Evolutionary conservation across 2,888 invertebrate species (phyloP), one percentile per base, ranked within the genome.

Genomic region (Dilophus febrilis): DNA sequence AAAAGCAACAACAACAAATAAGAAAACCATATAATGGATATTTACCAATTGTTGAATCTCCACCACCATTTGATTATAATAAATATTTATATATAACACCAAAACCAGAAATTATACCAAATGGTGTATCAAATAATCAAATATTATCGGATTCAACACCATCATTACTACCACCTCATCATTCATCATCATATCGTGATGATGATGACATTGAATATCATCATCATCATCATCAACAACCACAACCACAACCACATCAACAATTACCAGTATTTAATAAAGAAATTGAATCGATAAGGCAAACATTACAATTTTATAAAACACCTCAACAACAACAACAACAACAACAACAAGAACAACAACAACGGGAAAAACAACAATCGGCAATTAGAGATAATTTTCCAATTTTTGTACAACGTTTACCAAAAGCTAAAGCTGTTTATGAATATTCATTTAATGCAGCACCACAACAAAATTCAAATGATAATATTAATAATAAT

Each of bases 371-470:
- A n/a, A 33, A 35, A 22, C 16, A 29, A 26, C 53, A 54, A 14
- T 54, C 57, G 40, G n/a, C n/a, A n/a, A n/a, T n/a, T n/a, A n/a
- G n/a, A n/a, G 68, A 42, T 54, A 57, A 44, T 59, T 59, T 40
- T 26, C 35, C 27, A 27, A 33, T 27, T 17, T 22, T 22, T 26
- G 30, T 33, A 35, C 19, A 34, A 18, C 52, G 54, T 14, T 55
- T 57, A 41, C 53, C 55, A 5, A 56, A 70, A 51, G 64, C 67
- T 7, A 70, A 71, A 51, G 59, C 69, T 11, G 67, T 76, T 7
- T 82, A 80, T 53, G 80, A 82, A 53, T 83, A 75, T 54, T 78
- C 74, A 50, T 82, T 76, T 52, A 74, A 82, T 53, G 68, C 74
- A 0, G 67, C 72, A 10, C 4, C 8, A 4, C n/a, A n/a, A n/a